Base-by-base conservation (phyloP, 2,888 invertebrate genomes). In the Zelleria hepariella region DNA sequence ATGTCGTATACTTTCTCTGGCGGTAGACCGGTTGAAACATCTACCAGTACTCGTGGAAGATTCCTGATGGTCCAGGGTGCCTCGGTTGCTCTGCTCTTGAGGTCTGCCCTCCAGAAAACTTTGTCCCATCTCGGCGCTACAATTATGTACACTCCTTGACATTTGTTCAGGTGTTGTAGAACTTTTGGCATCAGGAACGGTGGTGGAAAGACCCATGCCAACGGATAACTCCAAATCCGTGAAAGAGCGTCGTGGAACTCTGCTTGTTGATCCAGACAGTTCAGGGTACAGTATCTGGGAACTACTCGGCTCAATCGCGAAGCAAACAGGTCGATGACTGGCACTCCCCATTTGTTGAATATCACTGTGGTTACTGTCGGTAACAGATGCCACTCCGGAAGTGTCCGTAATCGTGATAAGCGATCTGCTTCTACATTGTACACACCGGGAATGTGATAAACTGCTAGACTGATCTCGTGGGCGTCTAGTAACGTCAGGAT, bases 311-410 rank as follows among this genome's bases (percentile, higher is more conserved):
- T 59, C 7, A 25, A 4, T 49, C 10, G 24, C 25, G 64, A 61
- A 2, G 65, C 63, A 48, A 64, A 67, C n/a, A 66, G 59, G 20
- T 64, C 63, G 24, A 66, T 53, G 1, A 62, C 60, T 51, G 62
- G 66, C 0, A 10, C 8, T 5, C 65, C 67, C 66, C 64, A 66
- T 24, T 57, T 60, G 52, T n/a, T n/a, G 52, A 67, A 66, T 21
- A 66, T 55, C 1, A 21, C 42, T 7, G 21, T 21, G 1, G 62
- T 62, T 10, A 56, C 57, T 42, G 20, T 24, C 2, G 59, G 63
- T 10, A 58, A 21, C 0, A 68, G 60, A 27, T 65, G 67, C 67
- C 66, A 69, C 42, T 66, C 66, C 8, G 66, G 62, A 0, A 61
- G 48, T 2, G 23, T 21, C 18, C 56, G 10, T 4, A 24, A 15